phyloP scores from a whole-genome alignment of 1,140 invertebrate genomes.

The Meteorus sp. region DNA sequence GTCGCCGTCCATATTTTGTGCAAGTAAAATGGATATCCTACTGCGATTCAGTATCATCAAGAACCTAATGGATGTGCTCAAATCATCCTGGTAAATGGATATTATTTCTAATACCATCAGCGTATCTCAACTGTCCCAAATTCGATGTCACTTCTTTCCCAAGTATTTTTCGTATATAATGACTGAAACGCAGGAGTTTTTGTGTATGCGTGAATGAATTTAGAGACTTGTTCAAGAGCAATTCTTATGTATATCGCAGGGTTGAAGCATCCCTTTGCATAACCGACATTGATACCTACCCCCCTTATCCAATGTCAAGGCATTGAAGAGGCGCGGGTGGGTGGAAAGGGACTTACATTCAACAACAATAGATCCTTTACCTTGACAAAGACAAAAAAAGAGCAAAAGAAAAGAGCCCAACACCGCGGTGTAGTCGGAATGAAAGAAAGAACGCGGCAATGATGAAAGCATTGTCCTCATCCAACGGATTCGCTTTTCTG shows the following conservation, averaged over 20 bases:
- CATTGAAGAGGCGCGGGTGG: not conserved
- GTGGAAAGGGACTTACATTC: slow-evolving; percentile 39
- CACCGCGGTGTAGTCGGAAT: slow-evolving; percentile 34
- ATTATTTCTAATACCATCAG: too few species aligned
- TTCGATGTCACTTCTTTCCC: too few species aligned
- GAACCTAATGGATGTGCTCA: slow-evolving; percentile 18
- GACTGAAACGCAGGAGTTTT: not conserved
- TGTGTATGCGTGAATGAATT: not conserved
- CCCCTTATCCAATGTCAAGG: too few species aligned
- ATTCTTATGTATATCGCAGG: not conserved
- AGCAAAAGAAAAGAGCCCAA: slow-evolving; percentile 33
- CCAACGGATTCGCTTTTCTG: slow-evolving; percentile 39
- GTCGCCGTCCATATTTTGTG: too few species aligned
- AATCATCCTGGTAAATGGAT: not conserved
- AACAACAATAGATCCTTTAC: slow-evolving; percentile 56
- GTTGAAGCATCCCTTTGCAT: slow-evolving; percentile 26
- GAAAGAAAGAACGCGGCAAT: slow-evolving; percentile 57
- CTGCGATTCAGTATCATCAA: too few species aligned
- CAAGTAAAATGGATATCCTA: too few species aligned
- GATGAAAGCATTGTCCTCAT: slow-evolving; percentile 60
- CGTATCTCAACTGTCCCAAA: too few species aligned
- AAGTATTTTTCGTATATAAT: too few species aligned
- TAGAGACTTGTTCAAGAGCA: not conserved
- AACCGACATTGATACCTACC: slow-evolving; percentile 47
- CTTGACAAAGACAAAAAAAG: slow-evolving; percentile 47